These are phyloP conservation scores for Astyanax mexicanus DNA, from an alignment of 2,797 vertebrate genomes.

Conservation along the genomic window DNA sequence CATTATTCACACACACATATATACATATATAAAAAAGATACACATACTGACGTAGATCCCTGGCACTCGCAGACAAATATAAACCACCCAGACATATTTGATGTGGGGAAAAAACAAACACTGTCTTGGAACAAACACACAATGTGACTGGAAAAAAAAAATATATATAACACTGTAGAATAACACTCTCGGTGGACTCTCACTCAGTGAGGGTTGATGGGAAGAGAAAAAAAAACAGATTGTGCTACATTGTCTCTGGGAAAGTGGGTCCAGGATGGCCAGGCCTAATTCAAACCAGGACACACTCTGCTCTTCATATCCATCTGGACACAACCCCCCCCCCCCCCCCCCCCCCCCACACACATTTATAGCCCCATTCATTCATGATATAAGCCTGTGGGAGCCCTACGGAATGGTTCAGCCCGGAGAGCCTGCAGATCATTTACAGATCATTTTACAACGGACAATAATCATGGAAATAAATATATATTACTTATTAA, in stretches of 20 bases:
- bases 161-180: too few species aligned
- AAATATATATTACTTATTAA: too few species aligned
- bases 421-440: too few species aligned
- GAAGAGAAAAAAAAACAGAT: neutral
- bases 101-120: constrained; percentile 46
- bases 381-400: too few species aligned
- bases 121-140: neutral
- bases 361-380: too few species aligned
- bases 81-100: constrained; percentile 38
- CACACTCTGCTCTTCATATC: neutral
- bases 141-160: neutral
- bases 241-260: neutral
- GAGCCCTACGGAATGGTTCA: too few species aligned
- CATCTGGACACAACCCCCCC: neutral
- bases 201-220: neutral
- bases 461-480: too few species aligned
- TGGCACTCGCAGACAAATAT: constrained; percentile 34
- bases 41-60: constrained; percentile 10
- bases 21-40: neutral
- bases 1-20: neutral
- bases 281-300: constrained; percentile 8
- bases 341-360: too few species aligned
- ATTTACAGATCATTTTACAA: too few species aligned
- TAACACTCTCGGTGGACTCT: too few species aligned
- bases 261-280: neutral